phyloP scores from a whole-genome alignment of 2,113 vertebrate genomes.

The Aptenodytes patagonicus region DNA sequence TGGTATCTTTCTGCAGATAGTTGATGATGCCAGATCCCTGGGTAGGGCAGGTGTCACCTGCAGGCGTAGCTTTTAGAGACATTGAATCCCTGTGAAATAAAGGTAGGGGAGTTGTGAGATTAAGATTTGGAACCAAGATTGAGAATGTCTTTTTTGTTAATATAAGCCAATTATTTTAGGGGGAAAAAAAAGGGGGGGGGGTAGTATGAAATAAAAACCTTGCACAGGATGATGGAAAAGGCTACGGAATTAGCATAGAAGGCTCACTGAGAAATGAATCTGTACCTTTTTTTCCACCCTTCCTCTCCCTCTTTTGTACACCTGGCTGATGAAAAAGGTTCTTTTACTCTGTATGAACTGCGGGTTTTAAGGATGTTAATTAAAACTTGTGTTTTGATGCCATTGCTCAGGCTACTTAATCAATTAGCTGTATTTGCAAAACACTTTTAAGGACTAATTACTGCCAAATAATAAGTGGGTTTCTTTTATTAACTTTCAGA shows the following conservation, averaged over 20 bases:
- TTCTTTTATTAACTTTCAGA: constrained; percentile 35
- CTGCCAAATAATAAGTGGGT: not conserved
- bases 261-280: not conserved
- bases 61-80: not conserved
- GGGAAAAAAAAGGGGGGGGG: rapidly evolving
- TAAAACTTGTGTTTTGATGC: constrained; percentile 61
- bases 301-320: not conserved
- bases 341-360: constrained; percentile 28
- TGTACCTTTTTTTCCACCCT: not conserved
- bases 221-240: not conserved
- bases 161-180: not conserved
- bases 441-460: constrained; percentile 39
- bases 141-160: not conserved
- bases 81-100: not conserved
- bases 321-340: constrained; percentile 14
- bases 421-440: constrained; percentile 64
- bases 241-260: not conserved
- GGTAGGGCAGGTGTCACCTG: not conserved
- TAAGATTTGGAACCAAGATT: not conserved
- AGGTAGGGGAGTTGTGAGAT: not conserved
- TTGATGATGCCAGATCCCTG: not conserved
- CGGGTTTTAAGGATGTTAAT: constrained; percentile 44
- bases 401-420: constrained; percentile 40
- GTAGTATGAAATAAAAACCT: not conserved
- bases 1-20: not conserved